Evolutionary conservation across 2,113 vertebrate genomes (phyloP), one percentile per base, ranked within the genome.

Genomic region (Indri indri): DNA sequence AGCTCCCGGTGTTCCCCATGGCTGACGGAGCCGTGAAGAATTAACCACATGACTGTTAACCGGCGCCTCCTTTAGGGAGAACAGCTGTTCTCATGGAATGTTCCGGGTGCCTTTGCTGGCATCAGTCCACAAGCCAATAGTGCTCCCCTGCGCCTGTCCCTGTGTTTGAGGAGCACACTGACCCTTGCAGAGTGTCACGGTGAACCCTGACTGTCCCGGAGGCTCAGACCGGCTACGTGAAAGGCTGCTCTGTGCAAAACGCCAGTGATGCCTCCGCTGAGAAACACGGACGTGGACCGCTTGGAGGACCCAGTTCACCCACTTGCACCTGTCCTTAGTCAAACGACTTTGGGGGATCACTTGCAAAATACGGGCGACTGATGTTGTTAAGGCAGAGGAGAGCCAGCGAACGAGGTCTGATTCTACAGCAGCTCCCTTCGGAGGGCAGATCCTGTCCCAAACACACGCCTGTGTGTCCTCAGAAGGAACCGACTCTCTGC

Each of bases 1-100:
- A 20, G 34, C 23, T 1, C 37, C 2, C 2, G 5, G 27, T 2
- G 16, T 32, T 37, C 8, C 12, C 65, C 1, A 5, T 2, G 18
- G 65, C 1, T 23, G 42, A 84, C 13, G 23, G 20, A 83, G 37
- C 65, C 0, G 1, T 4, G 71, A 81, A 68, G 34, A n/a, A 20
- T 17, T 6, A 13, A 37, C 17, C 45, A 63, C 3, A 0, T 10
- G 0, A 5, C 34, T 1, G 22, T 27, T 18, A 42, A 11, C 10
- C 3, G 6, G 23, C 3, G 1, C 2, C 52, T 79, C 66, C 17
- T 18, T 52, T 9, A n/a, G 52, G 52, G 63, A 59, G 3, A 5
- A n/a, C 70, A 30, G 77, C 30, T 11, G 5, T 50, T 42, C 81
- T 57, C 66, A 6, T 7, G 32, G 34, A 84, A 42, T 12, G 20